Evolutionary conservation across 1,140 invertebrate genomes (phyloP), one percentile per base, ranked within the genome.

Genomic region (Oppia nitens): DNA sequence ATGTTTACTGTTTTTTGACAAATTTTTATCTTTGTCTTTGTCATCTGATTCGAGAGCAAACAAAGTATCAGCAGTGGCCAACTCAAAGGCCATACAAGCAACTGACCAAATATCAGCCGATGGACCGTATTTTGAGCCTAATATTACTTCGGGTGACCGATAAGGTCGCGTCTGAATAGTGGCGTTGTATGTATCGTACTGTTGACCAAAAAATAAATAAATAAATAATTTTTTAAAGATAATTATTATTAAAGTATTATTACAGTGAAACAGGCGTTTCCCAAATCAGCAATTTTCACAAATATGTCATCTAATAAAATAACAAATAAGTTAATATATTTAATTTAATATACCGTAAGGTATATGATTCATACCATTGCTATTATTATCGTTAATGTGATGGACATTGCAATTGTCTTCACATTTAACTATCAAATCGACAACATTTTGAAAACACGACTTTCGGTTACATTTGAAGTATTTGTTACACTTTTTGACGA

Each of bases 141-240:
- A 74, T 47, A 98, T 69, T 2, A 98, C 95, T 75, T 99, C 96
- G 56, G 98, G 75, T 55, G 89, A 91, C 59, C 96, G 78, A 74
- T 98, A 98, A 72, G 98, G 95, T 53, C 95, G 79, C 1, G 95
- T 99, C 76, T 98, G 96, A 67, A 99, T 98, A 69, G 98, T 94
- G 72, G 98, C 92, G 25, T 94, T 98, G 66, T 83, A 85, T 68
- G 85, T 83, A 64, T 83, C 80, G 69, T 81, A 70, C 79, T 82
- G 60, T 55, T 71, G 72, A 57, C 61, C 56, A 66, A 60, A 51
- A 56, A 48, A 45, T 21, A 40, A 40, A 40, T 17, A 40, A 40
- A 40, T 40, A 40, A 17, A 6, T 40, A 40, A 40, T 40, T 40
- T 17, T n/a, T n/a, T n/a, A n/a, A n/a, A n/a, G n/a, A n/a, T n/a